Conservation (phyloP, 1,140 invertebrate genomes). For the Drosophila pseudoobscura region DNA sequence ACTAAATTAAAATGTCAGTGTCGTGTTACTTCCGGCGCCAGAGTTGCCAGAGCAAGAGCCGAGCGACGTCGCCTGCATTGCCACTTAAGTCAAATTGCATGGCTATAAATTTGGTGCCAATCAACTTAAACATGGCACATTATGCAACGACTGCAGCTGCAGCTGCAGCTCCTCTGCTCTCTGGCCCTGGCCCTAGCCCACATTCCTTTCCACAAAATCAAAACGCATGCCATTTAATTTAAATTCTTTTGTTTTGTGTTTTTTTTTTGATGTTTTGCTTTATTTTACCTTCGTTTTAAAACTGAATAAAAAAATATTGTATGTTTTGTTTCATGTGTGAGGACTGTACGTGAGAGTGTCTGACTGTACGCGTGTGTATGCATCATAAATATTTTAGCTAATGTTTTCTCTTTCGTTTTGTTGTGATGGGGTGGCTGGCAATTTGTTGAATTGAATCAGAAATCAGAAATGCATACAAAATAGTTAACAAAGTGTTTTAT, state of each 20-base stretch:
- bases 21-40: constrained; percentile 75
- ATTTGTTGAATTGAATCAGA: constrained; percentile 58
- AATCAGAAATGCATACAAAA: constrained; percentile 66
- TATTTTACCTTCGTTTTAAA: constrained; percentile 51
- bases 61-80: constrained; percentile 34
- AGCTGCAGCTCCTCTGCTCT: constrained; percentile 5
- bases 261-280: constrained; percentile 50
- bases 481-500: constrained; percentile 62
- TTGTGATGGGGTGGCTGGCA: constrained; percentile 15
- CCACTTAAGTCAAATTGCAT: constrained; percentile 79
- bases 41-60: constrained; percentile 27
- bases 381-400: constrained; percentile 65
- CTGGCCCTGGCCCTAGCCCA: no score
- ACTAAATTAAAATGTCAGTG: constrained; percentile 82
- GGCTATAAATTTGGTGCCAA: constrained; percentile 78
- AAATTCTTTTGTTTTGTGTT: constrained; percentile 42
- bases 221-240: constrained; percentile 58
- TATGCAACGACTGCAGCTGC: constrained; percentile 44
- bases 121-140: constrained; percentile 73
- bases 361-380: constrained; percentile 35
- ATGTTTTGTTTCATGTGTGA: constrained; percentile 34
- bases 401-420: constrained; percentile 43
- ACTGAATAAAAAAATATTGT: constrained; percentile 66
- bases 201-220: constrained; percentile 28
- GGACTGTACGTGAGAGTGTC: constrained; percentile 13